Evolutionary conservation across 2,113 vertebrate species (phyloP).

Genomic region (Hymenochirus boettgeri): DNA sequence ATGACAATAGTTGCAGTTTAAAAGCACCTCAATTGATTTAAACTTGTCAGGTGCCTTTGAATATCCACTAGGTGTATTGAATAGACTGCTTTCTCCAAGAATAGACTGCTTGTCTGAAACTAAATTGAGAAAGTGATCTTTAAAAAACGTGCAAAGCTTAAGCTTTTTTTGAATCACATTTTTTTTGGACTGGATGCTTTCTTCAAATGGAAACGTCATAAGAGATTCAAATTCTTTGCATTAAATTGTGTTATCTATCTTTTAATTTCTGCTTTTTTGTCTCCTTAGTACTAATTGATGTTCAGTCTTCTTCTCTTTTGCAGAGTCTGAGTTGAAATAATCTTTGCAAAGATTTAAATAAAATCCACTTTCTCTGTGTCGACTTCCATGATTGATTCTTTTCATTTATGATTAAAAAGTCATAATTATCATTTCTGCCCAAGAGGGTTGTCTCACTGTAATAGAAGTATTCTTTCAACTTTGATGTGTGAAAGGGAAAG

Average conservation of each 20-base stretch:
- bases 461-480: constrained; percentile 26
- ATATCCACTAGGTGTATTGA: no score
- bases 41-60: no score
- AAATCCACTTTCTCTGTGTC: constrained; percentile 28
- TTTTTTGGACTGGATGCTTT: neutral
- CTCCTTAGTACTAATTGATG: constrained; percentile 9
- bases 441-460: constrained; percentile 35
- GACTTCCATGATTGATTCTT: constrained; percentile 37
- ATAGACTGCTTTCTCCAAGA: no score
- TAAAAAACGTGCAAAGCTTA: no score
- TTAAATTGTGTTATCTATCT: neutral
- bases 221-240: neutral
- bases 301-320: constrained; percentile 2
- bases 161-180: no score
- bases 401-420: constrained; percentile 42
- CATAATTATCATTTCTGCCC: constrained; percentile 39
- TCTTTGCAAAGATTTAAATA: constrained; percentile 14
- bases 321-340: constrained; percentile 13
- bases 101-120: no score
- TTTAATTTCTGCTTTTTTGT: neutral
- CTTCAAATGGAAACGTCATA: neutral
- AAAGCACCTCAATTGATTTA: no score
- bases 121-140: no score
- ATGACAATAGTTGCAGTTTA: no score
- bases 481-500: constrained; percentile 23